Percentiles rank a stretch among this genome's conserved stretches.
Conservation (phyloP, 1,140 invertebrate genomes). For the Zophobas morio region DNA sequence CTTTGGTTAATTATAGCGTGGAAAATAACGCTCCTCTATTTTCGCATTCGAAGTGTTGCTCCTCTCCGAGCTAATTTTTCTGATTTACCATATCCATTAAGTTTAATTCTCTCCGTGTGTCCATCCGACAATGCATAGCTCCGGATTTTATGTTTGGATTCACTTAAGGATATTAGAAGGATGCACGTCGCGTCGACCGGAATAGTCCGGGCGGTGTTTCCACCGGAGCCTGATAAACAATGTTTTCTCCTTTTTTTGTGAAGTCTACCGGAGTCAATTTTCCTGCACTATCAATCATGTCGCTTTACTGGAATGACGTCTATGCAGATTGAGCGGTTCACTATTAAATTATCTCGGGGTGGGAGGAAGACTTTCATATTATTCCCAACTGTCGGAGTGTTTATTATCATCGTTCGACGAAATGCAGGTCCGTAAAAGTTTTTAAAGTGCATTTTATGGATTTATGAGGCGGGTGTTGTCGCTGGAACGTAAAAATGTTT, state of each 20-base stretch:
- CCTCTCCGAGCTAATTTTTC: background rate
- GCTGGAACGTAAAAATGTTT: too few relatives aligned
- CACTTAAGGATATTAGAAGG: constrained; percentile 23
- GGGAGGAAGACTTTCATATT: background rate
- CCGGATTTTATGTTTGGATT: constrained; percentile 25
- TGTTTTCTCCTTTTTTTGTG: constrained; percentile 9
- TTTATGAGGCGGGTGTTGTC: background rate
- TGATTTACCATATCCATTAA: background rate
- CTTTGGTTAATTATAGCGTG: too few relatives aligned
- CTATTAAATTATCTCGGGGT: constrained; percentile 22
- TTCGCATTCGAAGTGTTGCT: background rate
- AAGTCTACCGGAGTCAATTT: constrained; percentile 12
- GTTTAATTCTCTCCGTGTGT: background rate
- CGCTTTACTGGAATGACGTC: background rate
- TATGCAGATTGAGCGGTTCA: constrained; percentile 24
- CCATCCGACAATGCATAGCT: background rate
- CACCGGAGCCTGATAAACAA: background rate
- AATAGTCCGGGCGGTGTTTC: constrained; percentile 19
- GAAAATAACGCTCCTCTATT: too few relatives aligned
- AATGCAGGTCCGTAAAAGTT: constrained; percentile 17
- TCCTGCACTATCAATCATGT: constrained; percentile 22
- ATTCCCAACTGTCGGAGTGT: background rate
- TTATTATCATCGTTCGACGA: constrained; percentile 4
- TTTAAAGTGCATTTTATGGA: constrained; percentile 1
- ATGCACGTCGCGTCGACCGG: background rate